These are phyloP conservation scores for Micronycteris hirsuta DNA, from an alignment of 2,113 vertebrate genomes.

Conservation along the genomic window DNA sequence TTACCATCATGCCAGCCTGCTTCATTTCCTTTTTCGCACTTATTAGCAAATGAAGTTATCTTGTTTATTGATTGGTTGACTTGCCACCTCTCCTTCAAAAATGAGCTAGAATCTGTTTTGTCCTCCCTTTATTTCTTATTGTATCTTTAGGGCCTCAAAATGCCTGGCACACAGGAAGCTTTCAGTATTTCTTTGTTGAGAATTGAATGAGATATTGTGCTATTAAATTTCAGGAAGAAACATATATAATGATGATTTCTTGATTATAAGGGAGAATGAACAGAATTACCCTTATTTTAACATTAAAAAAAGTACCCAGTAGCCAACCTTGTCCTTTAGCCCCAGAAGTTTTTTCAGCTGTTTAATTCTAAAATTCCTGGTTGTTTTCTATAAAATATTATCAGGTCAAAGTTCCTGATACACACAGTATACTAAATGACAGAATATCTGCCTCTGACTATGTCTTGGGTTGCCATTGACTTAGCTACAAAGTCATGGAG, in stretches of 20 bases:
- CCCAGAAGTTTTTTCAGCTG: not conserved
- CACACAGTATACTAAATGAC: not conserved
- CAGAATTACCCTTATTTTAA: not conserved
- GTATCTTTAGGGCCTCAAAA: not conserved
- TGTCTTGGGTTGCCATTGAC: not conserved
- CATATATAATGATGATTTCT: not conserved
- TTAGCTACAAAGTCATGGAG: not conserved
- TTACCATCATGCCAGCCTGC: not conserved
- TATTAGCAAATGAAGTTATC: not conserved
- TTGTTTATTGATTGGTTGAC: not conserved
- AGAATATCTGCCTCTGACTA: not conserved
- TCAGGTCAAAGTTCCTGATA: not conserved
- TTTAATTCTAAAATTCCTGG: not conserved
- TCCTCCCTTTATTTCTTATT: not conserved
- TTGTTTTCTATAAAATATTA: not conserved
- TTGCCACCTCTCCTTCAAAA: not conserved
- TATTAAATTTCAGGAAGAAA: constrained; percentile 31
- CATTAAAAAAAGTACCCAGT: not conserved
- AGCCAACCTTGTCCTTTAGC: not conserved
- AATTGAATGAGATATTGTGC: not conserved
- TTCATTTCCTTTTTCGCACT: not conserved
- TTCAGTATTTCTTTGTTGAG: constrained; percentile 24
- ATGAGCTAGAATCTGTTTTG: not conserved
- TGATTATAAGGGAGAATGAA: not conserved
- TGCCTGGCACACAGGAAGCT: not conserved